These are phyloP conservation scores for Kryptopterus vitreolus DNA, from an alignment of 2,797 vertebrate genomes.

Conservation along the genomic window DNA sequence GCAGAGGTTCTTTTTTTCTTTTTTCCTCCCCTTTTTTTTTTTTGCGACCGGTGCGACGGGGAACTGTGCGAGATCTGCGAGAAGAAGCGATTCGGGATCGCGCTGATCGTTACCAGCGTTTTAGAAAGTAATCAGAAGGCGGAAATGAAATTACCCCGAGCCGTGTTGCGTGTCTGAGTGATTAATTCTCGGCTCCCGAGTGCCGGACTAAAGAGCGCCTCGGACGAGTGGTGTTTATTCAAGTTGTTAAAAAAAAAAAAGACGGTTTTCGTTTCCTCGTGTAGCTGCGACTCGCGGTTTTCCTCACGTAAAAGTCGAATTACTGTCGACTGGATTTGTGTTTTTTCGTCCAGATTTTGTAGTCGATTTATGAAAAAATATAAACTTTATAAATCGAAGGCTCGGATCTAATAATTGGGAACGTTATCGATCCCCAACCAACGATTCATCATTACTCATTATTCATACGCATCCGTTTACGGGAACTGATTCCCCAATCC, in stretches of 20 bases:
- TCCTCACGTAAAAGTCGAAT: not conserved
- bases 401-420: too few species aligned
- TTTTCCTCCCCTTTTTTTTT: too few species aligned
- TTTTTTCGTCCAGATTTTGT: too few species aligned
- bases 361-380: too few species aligned
- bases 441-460: too few species aligned
- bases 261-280: not conserved
- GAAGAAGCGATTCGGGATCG: slow-evolving; percentile 42
- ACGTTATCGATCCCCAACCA: too few species aligned
- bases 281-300: not conserved
- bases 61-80: slow-evolving; percentile 53
- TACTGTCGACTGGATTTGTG: too few species aligned
- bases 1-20: slow-evolving; percentile 60
- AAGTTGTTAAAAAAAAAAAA: not conserved
- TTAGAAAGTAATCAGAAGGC: slow-evolving; percentile 19
- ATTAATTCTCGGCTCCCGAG: slow-evolving; percentile 3
- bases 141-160: not conserved
- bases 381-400: too few species aligned
- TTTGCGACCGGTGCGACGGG: slow-evolving; percentile 57
- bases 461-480: too few species aligned
- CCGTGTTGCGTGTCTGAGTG: not conserved
- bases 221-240: not conserved
- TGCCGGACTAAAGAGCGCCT: not conserved
- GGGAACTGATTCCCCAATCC: too few species aligned
- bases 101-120: not conserved